phyloP scores from a whole-genome alignment of 2,888 invertebrate species.

The Papilio protenor region DNA sequence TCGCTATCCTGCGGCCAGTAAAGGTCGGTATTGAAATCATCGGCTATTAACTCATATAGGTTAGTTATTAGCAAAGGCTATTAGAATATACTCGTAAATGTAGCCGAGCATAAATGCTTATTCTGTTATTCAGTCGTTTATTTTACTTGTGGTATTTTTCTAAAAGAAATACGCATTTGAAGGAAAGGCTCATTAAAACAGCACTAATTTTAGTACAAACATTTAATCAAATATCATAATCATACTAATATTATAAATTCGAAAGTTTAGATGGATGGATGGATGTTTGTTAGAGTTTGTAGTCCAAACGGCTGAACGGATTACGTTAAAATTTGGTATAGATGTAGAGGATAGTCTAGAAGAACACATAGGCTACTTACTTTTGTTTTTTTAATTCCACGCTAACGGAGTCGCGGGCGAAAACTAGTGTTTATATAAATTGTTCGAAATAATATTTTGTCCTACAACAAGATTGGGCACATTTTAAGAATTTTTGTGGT shows the following conservation, averaged over 20 bases:
- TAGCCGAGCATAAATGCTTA: background rate
- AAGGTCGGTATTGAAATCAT: constrained; percentile 20
- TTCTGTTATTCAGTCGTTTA: background rate
- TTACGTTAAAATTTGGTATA: no score
- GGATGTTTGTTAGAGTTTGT: no score
- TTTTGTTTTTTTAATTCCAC: no score
- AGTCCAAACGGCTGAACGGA: no score
- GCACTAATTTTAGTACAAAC: background rate
- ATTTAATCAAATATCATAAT: no score
- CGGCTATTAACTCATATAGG: background rate
- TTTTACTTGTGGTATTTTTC: background rate
- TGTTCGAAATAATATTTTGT: no score
- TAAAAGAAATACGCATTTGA: background rate
- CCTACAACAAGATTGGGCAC: background rate
- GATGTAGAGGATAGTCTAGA: no score
- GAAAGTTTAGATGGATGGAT: no score
- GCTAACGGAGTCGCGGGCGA: no score
- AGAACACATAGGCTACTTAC: no score
- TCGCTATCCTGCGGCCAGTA: constrained; percentile 21
- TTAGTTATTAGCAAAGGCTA: background rate
- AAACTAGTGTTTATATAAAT: background rate
- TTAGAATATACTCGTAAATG: background rate
- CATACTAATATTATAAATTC: no score
- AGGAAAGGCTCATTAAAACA: background rate
- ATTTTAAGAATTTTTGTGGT: background rate